phyloP scores from a whole-genome alignment of 2,113 vertebrate species.

The Prolemur simus region DNA sequence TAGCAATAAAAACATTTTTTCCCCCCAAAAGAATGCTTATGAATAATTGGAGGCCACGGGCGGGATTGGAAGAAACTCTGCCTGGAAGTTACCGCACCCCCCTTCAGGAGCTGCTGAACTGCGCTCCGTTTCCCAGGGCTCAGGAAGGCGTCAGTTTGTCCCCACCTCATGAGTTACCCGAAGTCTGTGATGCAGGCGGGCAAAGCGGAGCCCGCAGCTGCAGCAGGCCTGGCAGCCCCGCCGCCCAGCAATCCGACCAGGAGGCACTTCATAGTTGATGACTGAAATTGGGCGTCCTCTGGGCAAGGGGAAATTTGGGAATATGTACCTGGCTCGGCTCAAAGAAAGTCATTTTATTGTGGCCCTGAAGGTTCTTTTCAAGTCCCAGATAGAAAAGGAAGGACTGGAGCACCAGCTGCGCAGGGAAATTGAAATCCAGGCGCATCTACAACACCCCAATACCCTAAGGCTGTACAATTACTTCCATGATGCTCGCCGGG shows the following conservation, averaged over 20 bases:
- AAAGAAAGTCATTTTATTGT: slow-evolving; percentile 85
- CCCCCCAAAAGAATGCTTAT: neutral
- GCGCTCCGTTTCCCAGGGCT: neutral
- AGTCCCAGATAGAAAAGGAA: slow-evolving; percentile 93
- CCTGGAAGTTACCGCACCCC: rapidly evolving
- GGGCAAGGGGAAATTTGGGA: slow-evolving; percentile 94
- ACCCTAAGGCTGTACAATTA: slow-evolving; percentile 93
- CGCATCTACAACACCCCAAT: slow-evolving; percentile 91
- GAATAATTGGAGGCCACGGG: neutral
- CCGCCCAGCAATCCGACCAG: neutral
- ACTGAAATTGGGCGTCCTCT: slow-evolving; percentile 92
- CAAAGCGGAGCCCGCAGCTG: rapidly evolving
- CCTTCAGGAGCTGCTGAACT: neutral
- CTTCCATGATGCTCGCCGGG: slow-evolving; percentile 87
- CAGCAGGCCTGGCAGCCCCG: too few relatives aligned
- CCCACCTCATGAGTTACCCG: neutral
- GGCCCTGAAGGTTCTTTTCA: slow-evolving; percentile 94
- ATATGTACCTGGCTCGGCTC: slow-evolving; percentile 90
- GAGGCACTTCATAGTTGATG: slow-evolving; percentile 78
- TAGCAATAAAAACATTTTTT: neutral
- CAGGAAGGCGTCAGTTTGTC: neutral
- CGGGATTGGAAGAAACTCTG: rapidly evolving
- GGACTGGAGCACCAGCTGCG: slow-evolving; percentile 93
- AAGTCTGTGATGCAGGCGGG: rapidly evolving
- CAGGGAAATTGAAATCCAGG: slow-evolving; percentile 93